Evolutionary conservation across 2,797 vertebrate species (phyloP).

Genomic region (Emydoidea blandingii): DNA sequence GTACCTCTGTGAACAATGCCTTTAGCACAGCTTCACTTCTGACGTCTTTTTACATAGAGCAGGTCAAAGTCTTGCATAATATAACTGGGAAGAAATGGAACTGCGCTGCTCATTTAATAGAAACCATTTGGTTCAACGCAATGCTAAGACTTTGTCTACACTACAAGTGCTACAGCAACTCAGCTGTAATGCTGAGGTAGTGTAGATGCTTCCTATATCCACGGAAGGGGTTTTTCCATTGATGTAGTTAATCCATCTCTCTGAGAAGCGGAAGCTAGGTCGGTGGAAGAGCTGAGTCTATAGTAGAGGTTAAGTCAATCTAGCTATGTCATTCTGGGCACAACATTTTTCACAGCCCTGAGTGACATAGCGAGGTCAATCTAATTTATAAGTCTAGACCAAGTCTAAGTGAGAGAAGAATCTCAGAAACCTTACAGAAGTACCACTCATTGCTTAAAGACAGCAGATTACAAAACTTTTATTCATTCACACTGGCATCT

Average conservation of each 20-base stretch:
- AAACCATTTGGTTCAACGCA: background rate
- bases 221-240: background rate
- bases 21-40: background rate
- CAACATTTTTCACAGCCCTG: background rate
- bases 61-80: background rate
- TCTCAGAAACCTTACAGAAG: background rate
- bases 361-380: background rate
- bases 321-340: background rate
- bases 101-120: background rate
- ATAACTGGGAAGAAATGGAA: background rate
- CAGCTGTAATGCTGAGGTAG: background rate
- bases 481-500: background rate
- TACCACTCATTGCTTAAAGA: background rate
- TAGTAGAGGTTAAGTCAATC: background rate
- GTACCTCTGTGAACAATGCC: constrained; percentile 52
- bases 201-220: background rate
- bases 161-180: background rate
- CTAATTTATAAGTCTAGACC: background rate
- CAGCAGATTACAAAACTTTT: background rate
- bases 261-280: background rate
- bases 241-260: background rate
- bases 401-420: background rate
- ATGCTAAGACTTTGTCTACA: background rate
- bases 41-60: background rate
- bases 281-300: background rate